Evolutionary conservation across 2,888 invertebrate genomes (phyloP), one percentile per base, ranked within the genome.

Genomic region (Chalcis sispes): DNA sequence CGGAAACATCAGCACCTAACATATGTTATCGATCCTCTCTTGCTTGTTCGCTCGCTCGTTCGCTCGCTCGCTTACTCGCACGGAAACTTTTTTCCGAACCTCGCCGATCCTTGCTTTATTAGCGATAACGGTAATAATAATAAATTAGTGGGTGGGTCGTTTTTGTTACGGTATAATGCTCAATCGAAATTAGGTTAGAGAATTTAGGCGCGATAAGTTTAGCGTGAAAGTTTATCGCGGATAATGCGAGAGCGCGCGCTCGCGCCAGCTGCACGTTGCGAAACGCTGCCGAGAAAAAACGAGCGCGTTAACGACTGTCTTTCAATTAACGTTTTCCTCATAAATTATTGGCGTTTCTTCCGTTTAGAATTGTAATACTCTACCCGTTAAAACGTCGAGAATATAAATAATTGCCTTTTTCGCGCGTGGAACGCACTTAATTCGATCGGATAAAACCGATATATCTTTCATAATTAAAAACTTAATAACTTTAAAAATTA

Each of bases 1-100:
- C 79, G 79, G 78, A 80, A 80, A 79, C 73, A 42, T 36, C 56
- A 52, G 36, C n/a, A n/a, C n/a, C n/a, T n/a, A n/a, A n/a, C 29
- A n/a, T 20, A 2, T 54, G 8, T 8, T 71, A 72, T 56, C 54
- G 56, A 65, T 65, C 29, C 36, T n/a, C 32, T 23, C n/a, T 15
- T 36, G 2, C 36, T 64, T 23, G 27, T 29, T 64, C 0, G n/a
- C 50, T 36, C 23, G 36, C 20, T 36, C 13, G 20, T 8, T 25
- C 1, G 8, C 23, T 32, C 29, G 62, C 54, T 52, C 52, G 25
- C 40, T 18, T 42, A 40, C 23, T 50, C 25, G 2, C 25, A 20
- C 50, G 10, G 36, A 36, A 4, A 36, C 4, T 3, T 46, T n/a
- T 46, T n/a, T 40, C 18, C 18, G n/a, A n/a, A 36, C 10, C 25